These are phyloP conservation scores for Bellardia pandia DNA, from an alignment of 2,888 invertebrate genomes.

Conservation along the genomic window DNA sequence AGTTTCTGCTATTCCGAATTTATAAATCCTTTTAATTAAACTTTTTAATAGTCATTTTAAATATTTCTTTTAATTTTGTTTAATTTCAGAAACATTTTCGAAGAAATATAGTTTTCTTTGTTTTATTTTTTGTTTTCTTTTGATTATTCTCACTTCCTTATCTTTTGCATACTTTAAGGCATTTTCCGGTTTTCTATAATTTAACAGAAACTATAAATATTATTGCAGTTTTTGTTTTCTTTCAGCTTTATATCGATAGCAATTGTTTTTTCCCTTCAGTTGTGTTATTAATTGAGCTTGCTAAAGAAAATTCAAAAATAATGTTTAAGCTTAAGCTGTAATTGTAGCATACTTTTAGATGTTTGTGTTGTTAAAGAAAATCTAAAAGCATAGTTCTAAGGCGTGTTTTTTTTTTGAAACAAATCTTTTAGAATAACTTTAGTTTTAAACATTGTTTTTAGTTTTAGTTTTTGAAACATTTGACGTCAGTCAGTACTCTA, in stretches of 20 bases:
- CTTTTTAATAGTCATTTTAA: too few species aligned
- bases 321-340: conserved; percentile 5
- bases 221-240: conserved; percentile 10
- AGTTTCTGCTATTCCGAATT: too few species aligned
- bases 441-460: conserved; percentile 24
- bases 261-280: conserved; percentile 13
- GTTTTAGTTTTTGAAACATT: conserved; percentile 12
- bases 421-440: conserved; percentile 48
- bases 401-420: conserved; percentile 25
- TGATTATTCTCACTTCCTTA: conserved; percentile 18
- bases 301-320: background rate
- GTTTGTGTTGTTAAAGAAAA: conserved; percentile 26
- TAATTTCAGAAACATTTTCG: background rate
- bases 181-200: background rate
- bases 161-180: conserved; percentile 42
- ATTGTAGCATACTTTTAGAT: conserved; percentile 57
- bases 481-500: conserved; percentile 70
- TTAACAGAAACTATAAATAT: conserved; percentile 28
- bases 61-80: background rate
- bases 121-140: background rate
- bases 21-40: too few species aligned
- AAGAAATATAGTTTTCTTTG: conserved; percentile 1
- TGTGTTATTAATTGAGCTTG: background rate
- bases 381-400: conserved; percentile 47
- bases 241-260: conserved; percentile 39